Base-by-base conservation (phyloP, 2,888 invertebrate species). In the Hermodice carunculata region DNA sequence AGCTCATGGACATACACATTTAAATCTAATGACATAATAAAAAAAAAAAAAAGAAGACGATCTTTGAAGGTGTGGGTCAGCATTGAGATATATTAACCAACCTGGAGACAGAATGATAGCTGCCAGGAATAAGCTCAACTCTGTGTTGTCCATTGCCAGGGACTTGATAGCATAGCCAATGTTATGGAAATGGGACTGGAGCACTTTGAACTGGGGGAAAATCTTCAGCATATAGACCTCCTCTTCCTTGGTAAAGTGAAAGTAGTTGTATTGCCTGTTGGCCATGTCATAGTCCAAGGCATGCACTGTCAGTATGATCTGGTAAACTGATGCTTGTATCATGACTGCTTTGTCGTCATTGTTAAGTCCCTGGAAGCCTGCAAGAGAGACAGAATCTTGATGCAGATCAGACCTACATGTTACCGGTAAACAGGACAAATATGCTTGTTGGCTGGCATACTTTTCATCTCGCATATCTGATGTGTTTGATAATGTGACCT, bases 51-150 rank as follows among this genome's bases (percentile, higher is more conserved):
- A n/a, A n/a, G n/a, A n/a, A n/a, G n/a, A n/a, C n/a, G n/a, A n/a
- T n/a, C n/a, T n/a, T n/a, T n/a, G n/a, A n/a, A n/a, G n/a, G n/a
- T n/a, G n/a, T n/a, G n/a, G n/a, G n/a, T n/a, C n/a, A n/a, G n/a
- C n/a, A n/a, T n/a, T n/a, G n/a, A n/a, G n/a, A n/a, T n/a, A n/a
- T n/a, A n/a, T n/a, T n/a, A n/a, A n/a, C n/a, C n/a, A n/a, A n/a
- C n/a, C n/a, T n/a, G n/a, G n/a, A n/a, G n/a, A n/a, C n/a, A n/a
- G n/a, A n/a, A n/a, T n/a, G n/a, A n/a, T n/a, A n/a, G n/a, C n/a
- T n/a, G n/a, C n/a, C n/a, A n/a, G n/a, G n/a, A n/a, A n/a, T n/a
- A 81, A 75, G 4, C 77, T 77, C 48, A 76, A 70, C 66, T 84
- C 84, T 22, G 70, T 73, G 42, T 78, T 75, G 43, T 77, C 78